Evolutionary conservation across 1,140 invertebrate genomes (phyloP).

Genomic region (Magallana ariakensis): DNA sequence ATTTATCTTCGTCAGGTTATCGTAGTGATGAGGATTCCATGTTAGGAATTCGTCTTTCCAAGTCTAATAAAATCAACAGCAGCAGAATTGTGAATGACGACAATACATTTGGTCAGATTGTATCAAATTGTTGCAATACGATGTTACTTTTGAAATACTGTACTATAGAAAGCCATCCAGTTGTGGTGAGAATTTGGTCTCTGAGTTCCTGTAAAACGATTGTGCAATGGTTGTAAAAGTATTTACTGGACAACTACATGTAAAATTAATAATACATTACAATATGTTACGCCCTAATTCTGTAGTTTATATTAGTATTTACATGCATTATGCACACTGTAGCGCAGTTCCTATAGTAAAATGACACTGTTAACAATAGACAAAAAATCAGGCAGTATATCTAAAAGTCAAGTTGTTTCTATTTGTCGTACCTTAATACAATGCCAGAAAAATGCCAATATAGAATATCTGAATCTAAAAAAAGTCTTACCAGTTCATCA

Average conservation of each 20-base stretch:
- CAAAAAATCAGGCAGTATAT: too few relatives aligned
- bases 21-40: constrained; percentile 79
- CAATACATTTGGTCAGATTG: neutral
- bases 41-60: constrained; percentile 79
- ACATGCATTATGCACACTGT: too few relatives aligned
- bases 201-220: neutral
- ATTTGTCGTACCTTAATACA: neutral
- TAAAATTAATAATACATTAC: too few relatives aligned
- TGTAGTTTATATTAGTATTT: too few relatives aligned
- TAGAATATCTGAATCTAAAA: too few relatives aligned
- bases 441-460: neutral
- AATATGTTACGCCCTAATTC: too few relatives aligned
- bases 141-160: neutral
- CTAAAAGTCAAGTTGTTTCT: too few relatives aligned
- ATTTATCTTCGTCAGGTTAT: constrained; percentile 79
- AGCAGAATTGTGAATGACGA: neutral
- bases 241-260: too few relatives aligned
- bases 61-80: constrained; percentile 65
- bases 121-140: too few relatives aligned
- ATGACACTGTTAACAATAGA: neutral
- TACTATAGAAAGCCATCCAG: neutral
- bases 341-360: too few relatives aligned
- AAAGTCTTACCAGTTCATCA: neutral
- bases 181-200: neutral
- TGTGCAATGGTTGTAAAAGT: neutral